A percentile compares a stretch with the other conserved stretches of the same genome.
phyloP scores from a whole-genome alignment of 2,797 vertebrate genomes.

The Pristis pectinata region DNA sequence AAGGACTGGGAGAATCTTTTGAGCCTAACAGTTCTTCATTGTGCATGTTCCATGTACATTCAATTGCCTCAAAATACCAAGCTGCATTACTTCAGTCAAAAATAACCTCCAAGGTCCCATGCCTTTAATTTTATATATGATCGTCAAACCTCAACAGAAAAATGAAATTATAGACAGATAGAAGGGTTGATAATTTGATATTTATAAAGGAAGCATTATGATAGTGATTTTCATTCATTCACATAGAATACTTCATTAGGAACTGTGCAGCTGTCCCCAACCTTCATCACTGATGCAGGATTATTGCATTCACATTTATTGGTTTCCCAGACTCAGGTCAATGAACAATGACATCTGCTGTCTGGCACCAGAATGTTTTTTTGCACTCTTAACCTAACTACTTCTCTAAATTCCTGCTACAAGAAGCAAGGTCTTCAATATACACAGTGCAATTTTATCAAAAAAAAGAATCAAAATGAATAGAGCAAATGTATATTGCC shows the following conservation, averaged over 20 bases:
- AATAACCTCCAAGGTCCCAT: background rate
- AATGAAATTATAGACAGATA: background rate
- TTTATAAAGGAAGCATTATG: background rate
- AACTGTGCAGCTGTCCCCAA: background rate
- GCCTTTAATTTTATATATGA: slow-evolving; percentile 18
- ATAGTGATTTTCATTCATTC: background rate
- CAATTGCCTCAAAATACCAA: background rate
- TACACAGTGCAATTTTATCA: background rate
- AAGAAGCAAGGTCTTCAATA: background rate
- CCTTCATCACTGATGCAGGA: background rate
- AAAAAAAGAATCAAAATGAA: background rate
- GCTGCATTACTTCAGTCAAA: background rate
- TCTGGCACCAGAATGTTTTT: background rate
- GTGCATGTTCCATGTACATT: background rate
- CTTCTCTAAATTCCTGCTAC: background rate
- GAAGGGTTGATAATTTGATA: too few species aligned
- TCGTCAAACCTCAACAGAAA: background rate
- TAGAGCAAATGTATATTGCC: background rate
- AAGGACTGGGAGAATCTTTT: background rate
- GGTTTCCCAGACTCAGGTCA: background rate
- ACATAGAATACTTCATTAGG: background rate
- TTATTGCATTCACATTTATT: background rate
- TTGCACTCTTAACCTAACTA: background rate
- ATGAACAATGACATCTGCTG: background rate
- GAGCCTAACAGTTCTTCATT: too few species aligned